phyloP scores from a whole-genome alignment of 2,888 invertebrate genomes.

The Tenthredo mesomela region DNA sequence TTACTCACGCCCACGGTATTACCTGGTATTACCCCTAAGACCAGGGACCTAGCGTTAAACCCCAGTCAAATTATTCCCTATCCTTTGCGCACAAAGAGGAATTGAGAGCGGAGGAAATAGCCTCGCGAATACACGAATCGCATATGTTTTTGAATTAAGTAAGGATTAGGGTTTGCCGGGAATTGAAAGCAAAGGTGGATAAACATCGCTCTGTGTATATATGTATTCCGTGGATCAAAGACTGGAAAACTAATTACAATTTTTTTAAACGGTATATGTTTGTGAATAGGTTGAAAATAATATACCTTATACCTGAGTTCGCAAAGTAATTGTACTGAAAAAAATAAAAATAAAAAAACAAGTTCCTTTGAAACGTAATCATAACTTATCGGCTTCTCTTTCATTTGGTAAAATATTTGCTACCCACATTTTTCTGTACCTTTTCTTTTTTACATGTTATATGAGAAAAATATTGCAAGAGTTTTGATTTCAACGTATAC shows the following conservation, averaged over 20 bases:
- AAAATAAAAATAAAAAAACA: neutral
- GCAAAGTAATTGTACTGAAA: neutral
- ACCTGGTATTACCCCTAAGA: conserved; percentile 51
- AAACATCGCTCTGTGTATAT: neutral
- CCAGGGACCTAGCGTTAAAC: conserved; percentile 47
- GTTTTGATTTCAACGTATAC: neutral
- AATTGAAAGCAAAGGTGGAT: conserved; percentile 27
- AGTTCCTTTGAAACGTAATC: neutral
- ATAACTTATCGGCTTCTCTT: neutral
- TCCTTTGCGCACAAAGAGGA: conserved; percentile 24
- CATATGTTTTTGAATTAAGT: conserved; percentile 41
- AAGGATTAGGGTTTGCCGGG: conserved; percentile 20
- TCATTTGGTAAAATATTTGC: neutral
- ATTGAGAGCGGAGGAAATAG: conserved; percentile 1
- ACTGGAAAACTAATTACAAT: neutral
- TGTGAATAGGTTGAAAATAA: neutral
- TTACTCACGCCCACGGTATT: conserved; percentile 42
- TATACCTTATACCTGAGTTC: neutral
- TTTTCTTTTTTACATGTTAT: neutral
- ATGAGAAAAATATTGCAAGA: neutral
- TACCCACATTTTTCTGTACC: neutral
- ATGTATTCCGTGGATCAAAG: neutral
- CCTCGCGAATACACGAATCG: conserved; percentile 42
- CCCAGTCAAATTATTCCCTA: conserved; percentile 53
- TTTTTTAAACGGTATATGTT: neutral